Evolutionary conservation across 2,113 vertebrate species (phyloP).

Genomic region (Stegastes partitus): DNA sequence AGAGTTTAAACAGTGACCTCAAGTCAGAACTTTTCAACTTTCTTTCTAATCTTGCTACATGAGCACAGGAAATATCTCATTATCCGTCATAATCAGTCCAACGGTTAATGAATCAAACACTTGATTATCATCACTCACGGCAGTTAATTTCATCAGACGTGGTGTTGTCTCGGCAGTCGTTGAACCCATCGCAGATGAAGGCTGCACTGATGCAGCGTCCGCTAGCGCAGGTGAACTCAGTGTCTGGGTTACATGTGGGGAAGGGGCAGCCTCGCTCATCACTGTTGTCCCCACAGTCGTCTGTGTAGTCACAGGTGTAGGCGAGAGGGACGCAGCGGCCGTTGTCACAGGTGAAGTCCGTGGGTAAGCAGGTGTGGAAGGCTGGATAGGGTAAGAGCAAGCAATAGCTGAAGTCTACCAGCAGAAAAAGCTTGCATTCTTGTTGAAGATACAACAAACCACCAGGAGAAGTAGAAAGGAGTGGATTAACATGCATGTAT

Average conservation of each 20-base stretch:
- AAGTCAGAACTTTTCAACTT: no score
- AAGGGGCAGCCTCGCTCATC: slow-evolving; percentile 92
- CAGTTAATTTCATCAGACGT: slow-evolving; percentile 95
- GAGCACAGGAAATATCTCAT: not conserved
- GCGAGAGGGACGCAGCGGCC: slow-evolving; percentile 88
- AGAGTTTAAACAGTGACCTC: no score
- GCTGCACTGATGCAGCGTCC: slow-evolving; percentile 89
- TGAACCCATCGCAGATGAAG: slow-evolving; percentile 90
- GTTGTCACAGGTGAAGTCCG: slow-evolving; percentile 91
- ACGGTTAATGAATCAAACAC: not conserved
- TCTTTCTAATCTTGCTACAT: no score
- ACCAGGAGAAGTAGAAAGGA: not conserved
- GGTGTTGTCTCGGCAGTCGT: slow-evolving; percentile 91
- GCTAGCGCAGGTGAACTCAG: slow-evolving; percentile 90
- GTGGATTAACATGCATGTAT: not conserved
- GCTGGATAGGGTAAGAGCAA: slow-evolving; percentile 77
- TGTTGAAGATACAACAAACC: not conserved
- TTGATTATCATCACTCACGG: slow-evolving; percentile 84
- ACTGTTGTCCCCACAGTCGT: slow-evolving; percentile 94
- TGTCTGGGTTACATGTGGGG: slow-evolving; percentile 87
- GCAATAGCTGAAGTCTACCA: not conserved
- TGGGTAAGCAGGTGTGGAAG: slow-evolving; percentile 91
- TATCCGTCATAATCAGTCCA: not conserved
- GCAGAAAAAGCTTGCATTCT: not conserved
- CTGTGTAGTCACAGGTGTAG: slow-evolving; percentile 90